Evolutionary conservation across 2,113 vertebrate genomes (phyloP).

Genomic region (Jacana jacana): DNA sequence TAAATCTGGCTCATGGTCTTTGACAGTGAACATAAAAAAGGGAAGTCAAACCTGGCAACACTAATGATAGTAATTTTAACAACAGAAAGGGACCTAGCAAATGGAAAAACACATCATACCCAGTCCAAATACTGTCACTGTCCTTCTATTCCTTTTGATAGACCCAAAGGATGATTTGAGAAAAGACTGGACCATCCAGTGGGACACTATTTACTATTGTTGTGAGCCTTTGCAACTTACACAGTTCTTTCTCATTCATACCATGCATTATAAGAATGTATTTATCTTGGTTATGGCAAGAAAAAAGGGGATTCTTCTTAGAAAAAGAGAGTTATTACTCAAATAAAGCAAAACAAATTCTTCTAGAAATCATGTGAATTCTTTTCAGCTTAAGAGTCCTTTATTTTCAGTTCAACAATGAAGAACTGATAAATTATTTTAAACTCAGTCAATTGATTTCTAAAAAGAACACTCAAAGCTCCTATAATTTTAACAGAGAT

Average conservation of each 20-base stretch:
- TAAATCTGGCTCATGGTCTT: background rate
- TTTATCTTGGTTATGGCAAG: background rate
- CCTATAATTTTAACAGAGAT: background rate
- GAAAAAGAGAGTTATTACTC: background rate
- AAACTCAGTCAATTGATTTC: background rate
- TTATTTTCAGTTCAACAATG: background rate
- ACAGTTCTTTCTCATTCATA: background rate
- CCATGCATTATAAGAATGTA: background rate
- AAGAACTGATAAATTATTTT: background rate
- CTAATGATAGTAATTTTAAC: background rate
- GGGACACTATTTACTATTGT: background rate
- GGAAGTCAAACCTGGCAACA: background rate
- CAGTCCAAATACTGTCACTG: background rate
- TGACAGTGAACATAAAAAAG: background rate
- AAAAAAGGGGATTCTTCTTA: background rate
- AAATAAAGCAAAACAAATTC: background rate
- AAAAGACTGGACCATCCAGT: background rate
- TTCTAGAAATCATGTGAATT: background rate
- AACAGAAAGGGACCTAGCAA: background rate
- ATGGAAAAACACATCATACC: background rate
- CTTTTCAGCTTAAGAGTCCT: background rate
- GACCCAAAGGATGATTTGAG: background rate
- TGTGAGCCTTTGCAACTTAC: background rate
- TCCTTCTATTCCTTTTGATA: background rate
- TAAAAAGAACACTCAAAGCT: background rate